Conservation (phyloP, 2,797 vertebrate species). For the Tiaroga cobitis region DNA sequence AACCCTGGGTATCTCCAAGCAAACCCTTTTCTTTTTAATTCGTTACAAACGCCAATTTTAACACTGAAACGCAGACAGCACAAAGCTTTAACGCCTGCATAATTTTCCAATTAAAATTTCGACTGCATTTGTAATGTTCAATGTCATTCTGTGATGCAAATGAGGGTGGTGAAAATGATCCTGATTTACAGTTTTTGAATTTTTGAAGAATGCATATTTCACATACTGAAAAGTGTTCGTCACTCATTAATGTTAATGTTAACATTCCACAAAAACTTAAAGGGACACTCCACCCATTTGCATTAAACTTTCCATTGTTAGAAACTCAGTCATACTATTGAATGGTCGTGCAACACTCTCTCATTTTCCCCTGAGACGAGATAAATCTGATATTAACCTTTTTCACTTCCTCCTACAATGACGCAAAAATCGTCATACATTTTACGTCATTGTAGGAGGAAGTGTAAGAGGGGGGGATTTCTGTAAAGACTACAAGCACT, state of each 20-base stretch:
- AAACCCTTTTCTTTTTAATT: conserved; percentile 21
- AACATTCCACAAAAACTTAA: no score
- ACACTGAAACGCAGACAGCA: conserved; percentile 8
- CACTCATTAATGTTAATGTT: neutral
- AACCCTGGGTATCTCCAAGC: neutral
- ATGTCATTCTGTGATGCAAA: neutral
- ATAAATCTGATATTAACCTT: no score
- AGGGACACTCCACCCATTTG: no score
- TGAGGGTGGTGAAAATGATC: neutral
- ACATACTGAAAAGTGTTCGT: neutral
- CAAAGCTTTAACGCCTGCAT: neutral
- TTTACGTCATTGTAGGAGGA: no score
- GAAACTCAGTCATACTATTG: no score
- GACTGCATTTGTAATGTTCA: neutral
- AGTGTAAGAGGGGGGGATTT: no score
- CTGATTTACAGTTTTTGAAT: neutral
- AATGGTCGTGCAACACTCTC: no score
- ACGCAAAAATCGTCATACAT: no score
- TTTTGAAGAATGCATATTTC: neutral
- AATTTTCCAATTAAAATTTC: neutral
- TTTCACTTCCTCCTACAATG: no score
- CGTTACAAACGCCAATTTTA: conserved; percentile 19
- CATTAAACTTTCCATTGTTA: no score
- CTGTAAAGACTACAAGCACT: no score
- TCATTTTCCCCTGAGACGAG: no score